A percentile compares a stretch with the other conserved stretches of the same genome.
Conservation (phyloP, 2,797 vertebrate species). For the Cetoscarus ocellatus region DNA sequence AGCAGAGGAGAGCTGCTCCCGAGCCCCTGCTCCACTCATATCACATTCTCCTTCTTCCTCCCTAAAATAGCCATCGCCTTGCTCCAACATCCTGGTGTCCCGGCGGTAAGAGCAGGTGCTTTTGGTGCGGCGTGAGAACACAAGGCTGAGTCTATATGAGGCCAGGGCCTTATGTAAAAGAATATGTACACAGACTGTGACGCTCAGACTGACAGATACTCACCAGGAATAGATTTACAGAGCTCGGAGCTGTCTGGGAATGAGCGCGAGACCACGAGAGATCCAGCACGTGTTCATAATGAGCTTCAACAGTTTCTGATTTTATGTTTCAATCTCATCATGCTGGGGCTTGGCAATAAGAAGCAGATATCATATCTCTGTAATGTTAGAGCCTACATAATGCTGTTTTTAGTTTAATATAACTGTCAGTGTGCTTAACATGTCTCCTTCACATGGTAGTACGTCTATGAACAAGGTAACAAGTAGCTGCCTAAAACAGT, state of each 20-base stretch:
- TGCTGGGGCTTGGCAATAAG: too few relatives aligned
- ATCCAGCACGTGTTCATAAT: constrained; percentile 3
- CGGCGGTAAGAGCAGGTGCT: constrained; percentile 69
- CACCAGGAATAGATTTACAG: constrained; percentile 60
- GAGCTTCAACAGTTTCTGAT: constrained; percentile 29
- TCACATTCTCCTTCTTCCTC: constrained; percentile 56
- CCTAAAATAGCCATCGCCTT: constrained; percentile 66
- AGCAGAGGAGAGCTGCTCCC: constrained; percentile 13
- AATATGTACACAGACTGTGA: constrained; percentile 39
- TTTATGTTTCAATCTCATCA: background rate
- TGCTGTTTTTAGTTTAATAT: too few relatives aligned
- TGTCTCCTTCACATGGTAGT: too few relatives aligned
- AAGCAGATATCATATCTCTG: too few relatives aligned
- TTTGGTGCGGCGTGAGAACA: constrained; percentile 62
- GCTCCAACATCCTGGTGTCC: constrained; percentile 53
- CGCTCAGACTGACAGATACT: constrained; percentile 37
- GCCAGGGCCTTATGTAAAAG: constrained; percentile 36
- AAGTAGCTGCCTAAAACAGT: too few relatives aligned
- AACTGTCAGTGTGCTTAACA: too few relatives aligned
- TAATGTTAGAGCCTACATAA: too few relatives aligned
- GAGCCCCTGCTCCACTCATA: constrained; percentile 20
- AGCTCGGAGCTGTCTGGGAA: constrained; percentile 23
- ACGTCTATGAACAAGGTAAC: too few relatives aligned
- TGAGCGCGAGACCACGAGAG: constrained; percentile 4
- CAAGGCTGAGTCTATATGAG: constrained; percentile 39